These are phyloP conservation scores for Geopemphigus sp. DNA, from an alignment of 1,140 invertebrate genomes.

Conservation along the genomic window DNA sequence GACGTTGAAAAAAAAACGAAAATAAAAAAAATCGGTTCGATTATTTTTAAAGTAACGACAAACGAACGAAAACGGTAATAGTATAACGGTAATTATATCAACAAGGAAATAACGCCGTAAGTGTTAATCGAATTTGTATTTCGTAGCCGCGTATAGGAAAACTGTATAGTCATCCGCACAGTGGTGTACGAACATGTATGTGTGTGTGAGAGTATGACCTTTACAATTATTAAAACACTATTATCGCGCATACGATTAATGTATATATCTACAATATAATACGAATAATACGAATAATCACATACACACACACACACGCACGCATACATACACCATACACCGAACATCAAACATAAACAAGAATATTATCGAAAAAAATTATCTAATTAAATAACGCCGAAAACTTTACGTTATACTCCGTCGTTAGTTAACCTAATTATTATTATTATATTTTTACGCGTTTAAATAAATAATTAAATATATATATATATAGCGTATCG, in stretches of 20 bases:
- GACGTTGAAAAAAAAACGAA: too few relatives aligned
- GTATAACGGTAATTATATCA: too few relatives aligned
- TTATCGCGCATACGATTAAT: background rate
- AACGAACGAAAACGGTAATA: background rate
- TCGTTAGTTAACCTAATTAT: slow-evolving; percentile 7
- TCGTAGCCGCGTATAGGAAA: background rate
- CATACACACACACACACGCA: background rate
- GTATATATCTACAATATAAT: too few relatives aligned
- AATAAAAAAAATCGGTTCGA: too few relatives aligned
- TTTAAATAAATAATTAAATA: background rate
- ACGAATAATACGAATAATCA: background rate
- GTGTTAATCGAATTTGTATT: background rate
- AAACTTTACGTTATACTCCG: background rate
- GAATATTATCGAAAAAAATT: background rate
- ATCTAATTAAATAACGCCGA: background rate
- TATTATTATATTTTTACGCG: background rate
- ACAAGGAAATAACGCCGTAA: too few relatives aligned
- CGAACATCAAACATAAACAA: background rate
- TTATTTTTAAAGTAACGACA: background rate
- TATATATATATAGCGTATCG: background rate
- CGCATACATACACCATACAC: background rate
- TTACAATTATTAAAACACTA: background rate
- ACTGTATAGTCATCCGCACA: background rate
- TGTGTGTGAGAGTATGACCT: background rate
- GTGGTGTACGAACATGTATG: background rate